Conservation (phyloP, 2,113 vertebrate species). For the Cinclus cinclus region DNA sequence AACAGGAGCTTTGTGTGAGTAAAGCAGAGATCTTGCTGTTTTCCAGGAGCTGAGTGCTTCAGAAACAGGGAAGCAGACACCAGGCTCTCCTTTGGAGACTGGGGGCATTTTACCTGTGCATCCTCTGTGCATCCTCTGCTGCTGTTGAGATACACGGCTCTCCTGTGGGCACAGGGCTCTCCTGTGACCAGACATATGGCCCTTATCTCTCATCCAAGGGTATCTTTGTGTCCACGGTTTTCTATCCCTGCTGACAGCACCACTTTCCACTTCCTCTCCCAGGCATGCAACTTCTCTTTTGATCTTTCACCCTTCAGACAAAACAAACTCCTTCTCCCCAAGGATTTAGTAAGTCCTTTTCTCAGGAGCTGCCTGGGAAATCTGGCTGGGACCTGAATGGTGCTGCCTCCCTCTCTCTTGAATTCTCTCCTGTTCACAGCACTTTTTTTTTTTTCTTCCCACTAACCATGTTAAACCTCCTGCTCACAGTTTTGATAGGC, state of each 20-base stretch:
- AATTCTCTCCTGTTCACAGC: background rate
- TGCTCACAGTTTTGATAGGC: background rate
- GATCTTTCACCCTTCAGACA: background rate
- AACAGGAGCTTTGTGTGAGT: background rate
- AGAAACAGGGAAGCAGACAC: background rate
- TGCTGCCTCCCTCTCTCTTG: background rate
- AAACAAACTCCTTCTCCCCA: background rate
- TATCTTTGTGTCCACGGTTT: background rate
- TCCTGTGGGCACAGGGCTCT: background rate
- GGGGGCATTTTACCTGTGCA: background rate
- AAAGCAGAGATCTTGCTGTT: background rate
- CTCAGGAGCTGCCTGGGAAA: background rate
- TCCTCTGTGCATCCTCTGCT: background rate
- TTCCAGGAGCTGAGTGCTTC: background rate
- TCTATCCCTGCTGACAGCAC: background rate
- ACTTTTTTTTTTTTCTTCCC: background rate
- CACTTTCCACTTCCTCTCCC: background rate
- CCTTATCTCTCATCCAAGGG: background rate
- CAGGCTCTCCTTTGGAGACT: background rate
- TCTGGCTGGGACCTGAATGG: background rate
- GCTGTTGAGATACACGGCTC: background rate
- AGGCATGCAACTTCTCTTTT: background rate
- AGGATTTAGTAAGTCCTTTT: background rate
- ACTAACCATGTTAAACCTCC: background rate
- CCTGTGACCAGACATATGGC: accelerated